These are phyloP conservation scores for Ennomos quercinarius DNA, from an alignment of 2,888 invertebrate genomes.

Conservation along the genomic window DNA sequence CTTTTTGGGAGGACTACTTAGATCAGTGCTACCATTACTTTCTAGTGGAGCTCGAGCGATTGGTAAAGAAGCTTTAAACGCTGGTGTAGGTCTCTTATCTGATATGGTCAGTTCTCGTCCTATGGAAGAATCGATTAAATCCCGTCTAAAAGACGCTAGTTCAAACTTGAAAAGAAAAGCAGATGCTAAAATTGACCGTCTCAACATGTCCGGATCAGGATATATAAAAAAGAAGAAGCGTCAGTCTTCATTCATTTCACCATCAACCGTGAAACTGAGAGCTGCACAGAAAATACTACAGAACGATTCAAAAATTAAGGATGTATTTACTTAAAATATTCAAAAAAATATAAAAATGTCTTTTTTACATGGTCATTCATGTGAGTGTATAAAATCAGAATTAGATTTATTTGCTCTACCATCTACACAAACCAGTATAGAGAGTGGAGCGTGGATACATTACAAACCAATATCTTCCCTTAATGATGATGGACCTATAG, in stretches of 20 bases:
- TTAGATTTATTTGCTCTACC: conserved; percentile 47
- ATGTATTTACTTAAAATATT: conserved; percentile 35
- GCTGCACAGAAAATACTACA: not conserved
- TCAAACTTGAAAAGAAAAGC: conserved; percentile 39
- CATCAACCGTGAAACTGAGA: not conserved
- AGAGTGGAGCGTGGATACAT: conserved; percentile 43
- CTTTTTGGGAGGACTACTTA: conserved; percentile 40
- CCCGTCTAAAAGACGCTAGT: conserved; percentile 28
- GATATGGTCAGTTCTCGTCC: conserved; percentile 36
- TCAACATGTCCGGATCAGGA: conserved; percentile 42
- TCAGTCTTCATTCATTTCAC: conserved; percentile 8
- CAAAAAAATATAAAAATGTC: conserved; percentile 27
- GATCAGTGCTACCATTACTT: conserved; percentile 43
- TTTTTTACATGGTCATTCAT: conserved; percentile 45
- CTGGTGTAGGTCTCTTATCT: conserved; percentile 41
- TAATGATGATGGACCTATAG: conserved; percentile 47
- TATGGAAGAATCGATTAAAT: conserved; percentile 31
- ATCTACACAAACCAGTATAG: conserved; percentile 44
- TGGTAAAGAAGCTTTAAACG: conserved; percentile 43
- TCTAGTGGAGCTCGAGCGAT: conserved; percentile 41
- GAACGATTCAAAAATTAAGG: conserved; percentile 20
- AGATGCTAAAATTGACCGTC: conserved; percentile 6
- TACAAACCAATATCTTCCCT: conserved; percentile 47
- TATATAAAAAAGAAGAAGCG: conserved; percentile 32
- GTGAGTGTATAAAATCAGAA: conserved; percentile 46